Evolutionary conservation across 2,797 vertebrate genomes (phyloP).

Genomic region (Lutjanus argentimaculatus): DNA sequence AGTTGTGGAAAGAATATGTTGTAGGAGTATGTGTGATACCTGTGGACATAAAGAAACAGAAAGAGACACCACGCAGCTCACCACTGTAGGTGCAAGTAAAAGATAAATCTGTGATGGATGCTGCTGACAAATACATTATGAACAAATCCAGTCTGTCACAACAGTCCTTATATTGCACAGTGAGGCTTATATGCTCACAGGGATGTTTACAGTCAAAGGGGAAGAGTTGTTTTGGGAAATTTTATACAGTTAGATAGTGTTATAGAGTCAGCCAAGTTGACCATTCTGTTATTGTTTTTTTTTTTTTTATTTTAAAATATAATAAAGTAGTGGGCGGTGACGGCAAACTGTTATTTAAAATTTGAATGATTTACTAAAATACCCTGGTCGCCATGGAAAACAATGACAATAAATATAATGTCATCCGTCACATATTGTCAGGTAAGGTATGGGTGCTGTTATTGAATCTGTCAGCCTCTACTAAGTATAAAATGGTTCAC

Average conservation of each 20-base stretch:
- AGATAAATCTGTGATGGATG: background rate
- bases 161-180: background rate
- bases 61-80: background rate
- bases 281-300: background rate
- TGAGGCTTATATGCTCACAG: background rate
- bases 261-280: background rate
- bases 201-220: background rate
- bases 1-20: background rate
- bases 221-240: background rate
- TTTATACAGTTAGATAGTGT: background rate
- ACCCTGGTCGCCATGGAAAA: background rate
- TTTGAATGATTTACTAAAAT: background rate
- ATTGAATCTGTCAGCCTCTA: background rate
- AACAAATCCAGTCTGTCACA: background rate
- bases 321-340: too few relatives aligned
- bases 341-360: background rate
- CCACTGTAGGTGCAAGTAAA: background rate
- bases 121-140: background rate
- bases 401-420: background rate
- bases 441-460: background rate
- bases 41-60: background rate
- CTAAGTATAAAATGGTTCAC: too few relatives aligned
- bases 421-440: background rate
- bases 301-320: background rate
- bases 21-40: background rate